Evolutionary conservation across 1,140 invertebrate genomes (phyloP), one percentile per base, ranked within the genome.

Genomic region (Hylaeus anthracinus): DNA sequence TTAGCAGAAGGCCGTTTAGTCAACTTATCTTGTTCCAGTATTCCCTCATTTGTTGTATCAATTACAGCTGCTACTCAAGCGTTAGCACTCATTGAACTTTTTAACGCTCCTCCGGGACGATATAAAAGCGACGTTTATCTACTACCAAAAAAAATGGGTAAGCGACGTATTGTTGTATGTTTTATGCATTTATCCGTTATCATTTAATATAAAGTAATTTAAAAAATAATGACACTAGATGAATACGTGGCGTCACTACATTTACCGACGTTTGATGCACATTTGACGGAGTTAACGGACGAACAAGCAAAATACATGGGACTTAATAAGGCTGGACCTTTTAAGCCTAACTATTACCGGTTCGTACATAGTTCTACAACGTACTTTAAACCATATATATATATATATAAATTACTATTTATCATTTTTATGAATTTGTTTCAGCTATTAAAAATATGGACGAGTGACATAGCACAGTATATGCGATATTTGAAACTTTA

Each of bases 281-380:
- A 99, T 92, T 94, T 99, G 79, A 99, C 98, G 1, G 98, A 99
- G 94, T 94, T 99, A 63, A 96, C 96, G 10, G 98, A 99, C 91
- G 99, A 99, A 89, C 99, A 99, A 94, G 98, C 98, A 72, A 99
- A 99, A 93, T 99, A 99, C 91, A 96, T 99, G 95, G 99, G 98
- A 77, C 96, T 99, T 37, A 98, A 98, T 91, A 99, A 99, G 95
- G 97, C 98, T 79, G 98, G 99, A 71, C 98, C 98, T 80, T 99
- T 99, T 93, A 99, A 99, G 94, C 98, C 98, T 86, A 99, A 99
- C 93, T 99, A 99, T 93, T 99, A 99, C 93, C 96, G 98, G 96
- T 99, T 82, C 89, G 85, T 91, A 88, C 76, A 77, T 43, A 61
- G 41, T 56, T 39, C 15, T 73, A 15, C 6, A 15, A 53, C 9